Percentiles rank a stretch among this genome's conserved stretches.
Conservation (phyloP, 1,140 invertebrate genomes). For the Drosophila kanapiae region DNA sequence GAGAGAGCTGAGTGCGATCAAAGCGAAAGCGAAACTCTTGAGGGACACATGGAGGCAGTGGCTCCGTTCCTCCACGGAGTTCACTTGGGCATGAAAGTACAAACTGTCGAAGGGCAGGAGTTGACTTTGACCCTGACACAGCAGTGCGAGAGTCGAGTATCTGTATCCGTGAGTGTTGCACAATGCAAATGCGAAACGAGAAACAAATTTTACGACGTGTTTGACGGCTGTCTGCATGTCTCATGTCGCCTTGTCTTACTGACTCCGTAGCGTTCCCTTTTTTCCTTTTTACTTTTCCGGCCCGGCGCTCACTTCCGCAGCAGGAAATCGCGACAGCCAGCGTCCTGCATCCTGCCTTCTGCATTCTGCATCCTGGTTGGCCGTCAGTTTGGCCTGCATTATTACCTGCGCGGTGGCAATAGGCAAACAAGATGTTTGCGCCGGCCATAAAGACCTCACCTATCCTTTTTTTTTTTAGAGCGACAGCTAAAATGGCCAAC, state of each 20-base stretch:
- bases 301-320: conserved; percentile 67
- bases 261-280: conserved; percentile 23
- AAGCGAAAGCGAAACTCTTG: conserved; percentile 53
- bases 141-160: conserved; percentile 29
- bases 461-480: conserved; percentile 12
- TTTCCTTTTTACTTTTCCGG: conserved; percentile 37
- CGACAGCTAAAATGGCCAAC: conserved; percentile 19
- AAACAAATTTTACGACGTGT: conserved; percentile 83
- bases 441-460: conserved; percentile 64
- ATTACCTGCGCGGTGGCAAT: conserved; percentile 78
- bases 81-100: conserved; percentile 69
- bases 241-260: conserved; percentile 42
- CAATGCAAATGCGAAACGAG: conserved; percentile 81
- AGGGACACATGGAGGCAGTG: conserved; percentile 31
- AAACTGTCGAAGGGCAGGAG: conserved; percentile 58
- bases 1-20: conserved; percentile 46
- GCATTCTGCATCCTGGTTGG: conserved; percentile 43
- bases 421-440: conserved; percentile 80
- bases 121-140: conserved; percentile 81
- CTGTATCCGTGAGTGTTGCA: conserved; percentile 55
- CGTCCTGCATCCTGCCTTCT: conserved; percentile 31
- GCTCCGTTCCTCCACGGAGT: conserved; percentile 10
- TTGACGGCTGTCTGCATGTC: conserved; percentile 70
- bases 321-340: conserved; percentile 28
- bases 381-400: conserved; percentile 53